Evolutionary conservation across 2,113 vertebrate species (phyloP).

Genomic region (Python bivittatus): DNA sequence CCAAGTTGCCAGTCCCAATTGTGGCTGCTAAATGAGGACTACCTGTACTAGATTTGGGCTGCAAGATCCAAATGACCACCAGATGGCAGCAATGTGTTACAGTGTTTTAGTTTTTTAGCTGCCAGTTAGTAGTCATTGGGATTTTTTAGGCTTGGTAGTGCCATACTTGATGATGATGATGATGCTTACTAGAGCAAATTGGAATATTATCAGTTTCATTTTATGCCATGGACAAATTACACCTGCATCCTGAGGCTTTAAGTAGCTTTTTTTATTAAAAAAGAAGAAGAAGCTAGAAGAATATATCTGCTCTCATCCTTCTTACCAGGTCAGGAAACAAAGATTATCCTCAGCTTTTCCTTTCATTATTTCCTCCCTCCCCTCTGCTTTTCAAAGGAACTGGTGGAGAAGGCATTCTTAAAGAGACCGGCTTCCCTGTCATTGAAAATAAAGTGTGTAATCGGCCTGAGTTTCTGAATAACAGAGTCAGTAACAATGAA

Average conservation of each 20-base stretch:
- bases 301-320: not conserved
- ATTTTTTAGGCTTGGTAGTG: not conserved
- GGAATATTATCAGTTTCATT: not conserved
- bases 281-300: not conserved
- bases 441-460: slow-evolving; percentile 95
- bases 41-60: not conserved
- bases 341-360: not conserved
- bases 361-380: not conserved
- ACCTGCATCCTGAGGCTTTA: not conserved
- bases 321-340: not conserved
- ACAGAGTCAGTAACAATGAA: slow-evolving; percentile 77
- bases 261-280: not conserved
- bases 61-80: not conserved
- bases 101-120: not conserved
- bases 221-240: slow-evolving; percentile 1
- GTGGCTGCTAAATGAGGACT: not conserved
- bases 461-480: slow-evolving; percentile 78
- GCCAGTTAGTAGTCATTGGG: not conserved
- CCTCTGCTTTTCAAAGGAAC: slow-evolving; percentile 75
- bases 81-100: not conserved
- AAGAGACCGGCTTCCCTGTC: slow-evolving; percentile 92
- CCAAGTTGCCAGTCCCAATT: not conserved
- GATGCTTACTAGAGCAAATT: not conserved
- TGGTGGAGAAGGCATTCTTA: slow-evolving; percentile 76
- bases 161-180: not conserved